A percentile compares a stretch with the other conserved stretches of the same genome.
Conservation (phyloP, 2,797 vertebrate genomes). For the Knipowitschia caucasica region DNA sequence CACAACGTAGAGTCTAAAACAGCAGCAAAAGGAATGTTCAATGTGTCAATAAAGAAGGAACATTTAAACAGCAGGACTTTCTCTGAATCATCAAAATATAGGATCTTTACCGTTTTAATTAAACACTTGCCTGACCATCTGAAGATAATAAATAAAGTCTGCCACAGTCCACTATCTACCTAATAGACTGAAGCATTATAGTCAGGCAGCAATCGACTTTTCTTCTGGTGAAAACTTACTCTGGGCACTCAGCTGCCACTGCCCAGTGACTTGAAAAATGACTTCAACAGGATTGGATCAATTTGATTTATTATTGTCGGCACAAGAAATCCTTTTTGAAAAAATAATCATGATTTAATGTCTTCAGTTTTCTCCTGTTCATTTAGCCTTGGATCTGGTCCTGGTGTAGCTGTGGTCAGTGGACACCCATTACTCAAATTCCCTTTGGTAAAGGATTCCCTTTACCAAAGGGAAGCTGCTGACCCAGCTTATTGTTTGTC, state of each 20-base stretch:
- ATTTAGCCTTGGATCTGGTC: too few relatives aligned
- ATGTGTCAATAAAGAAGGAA: too few relatives aligned
- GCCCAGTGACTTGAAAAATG: not conserved
- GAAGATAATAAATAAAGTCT: constrained; percentile 49
- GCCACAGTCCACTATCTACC: constrained; percentile 27
- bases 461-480: too few relatives aligned
- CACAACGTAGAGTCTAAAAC: too few relatives aligned
- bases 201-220: constrained; percentile 4
- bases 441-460: too few relatives aligned
- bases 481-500: constrained; percentile 9
- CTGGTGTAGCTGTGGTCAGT: not conserved
- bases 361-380: too few relatives aligned
- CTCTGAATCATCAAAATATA: constrained; percentile 26
- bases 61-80: not conserved
- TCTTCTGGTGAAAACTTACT: constrained; percentile 13
- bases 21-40: too few relatives aligned
- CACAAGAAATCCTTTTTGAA: not conserved
- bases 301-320: constrained; percentile 2
- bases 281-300: constrained; percentile 1
- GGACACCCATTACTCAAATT: not conserved
- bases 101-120: constrained; percentile 50
- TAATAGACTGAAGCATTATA: constrained; percentile 34
- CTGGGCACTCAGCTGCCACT: not conserved
- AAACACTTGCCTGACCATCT: constrained; percentile 42
- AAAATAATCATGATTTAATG: too few relatives aligned